Evolutionary conservation across 1,140 invertebrate species (phyloP).

Genomic region (Bacillus rossius): DNA sequence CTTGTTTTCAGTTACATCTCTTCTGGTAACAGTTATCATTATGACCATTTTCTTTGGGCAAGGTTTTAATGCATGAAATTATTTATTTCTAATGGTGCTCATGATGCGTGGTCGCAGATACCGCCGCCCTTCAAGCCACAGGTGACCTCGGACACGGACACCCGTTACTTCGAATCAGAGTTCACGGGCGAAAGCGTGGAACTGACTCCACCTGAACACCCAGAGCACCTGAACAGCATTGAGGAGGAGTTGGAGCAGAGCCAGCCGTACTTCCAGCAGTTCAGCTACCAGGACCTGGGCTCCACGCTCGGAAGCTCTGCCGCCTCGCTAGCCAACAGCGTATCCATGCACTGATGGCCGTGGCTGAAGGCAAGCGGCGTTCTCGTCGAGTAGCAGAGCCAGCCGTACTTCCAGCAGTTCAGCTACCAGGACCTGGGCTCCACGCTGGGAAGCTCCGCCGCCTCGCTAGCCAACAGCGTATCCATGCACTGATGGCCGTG

Average conservation of each 20-base stretch:
- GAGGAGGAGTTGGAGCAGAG: conserved; percentile 60
- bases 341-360: conserved; percentile 11
- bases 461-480: conserved; percentile 12
- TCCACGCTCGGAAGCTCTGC: conserved; percentile 24
- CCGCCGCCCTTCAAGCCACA: conserved; percentile 93
- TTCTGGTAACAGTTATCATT: no score
- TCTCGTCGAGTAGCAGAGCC: no score
- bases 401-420: not conserved
- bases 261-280: conserved; percentile 65
- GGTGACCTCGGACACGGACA: conserved; percentile 94
- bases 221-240: conserved; percentile 57
- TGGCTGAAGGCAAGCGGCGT: no score
- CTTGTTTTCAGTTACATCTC: no score
- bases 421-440: conserved; percentile 55
- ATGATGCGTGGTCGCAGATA: conserved; percentile 62
- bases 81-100: no score
- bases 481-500: conserved; percentile 11
- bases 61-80: no score
- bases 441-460: conserved; percentile 15
- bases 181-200: conserved; percentile 98
- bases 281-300: conserved; percentile 59
- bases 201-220: conserved; percentile 85
- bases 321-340: conserved; percentile 22
- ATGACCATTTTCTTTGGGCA: no score
- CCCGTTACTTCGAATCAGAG: conserved; percentile 95